phyloP scores from a whole-genome alignment of 2,113 vertebrate genomes.

The Elachura formosa region DNA sequence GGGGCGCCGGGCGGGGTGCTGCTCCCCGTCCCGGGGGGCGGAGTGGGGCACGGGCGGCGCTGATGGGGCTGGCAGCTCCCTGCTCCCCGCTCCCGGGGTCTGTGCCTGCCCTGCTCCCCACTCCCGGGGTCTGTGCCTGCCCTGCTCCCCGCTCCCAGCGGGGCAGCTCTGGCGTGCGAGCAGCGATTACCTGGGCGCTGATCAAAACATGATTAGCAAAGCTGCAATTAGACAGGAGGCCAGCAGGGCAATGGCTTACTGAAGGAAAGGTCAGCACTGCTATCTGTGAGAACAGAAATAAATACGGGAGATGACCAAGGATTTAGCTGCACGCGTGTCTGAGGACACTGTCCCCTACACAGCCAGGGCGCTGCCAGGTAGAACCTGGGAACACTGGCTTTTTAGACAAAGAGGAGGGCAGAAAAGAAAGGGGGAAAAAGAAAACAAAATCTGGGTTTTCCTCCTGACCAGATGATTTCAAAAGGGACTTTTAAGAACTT shows the following conservation, averaged over 20 bases:
- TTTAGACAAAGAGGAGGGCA: fast-evolving
- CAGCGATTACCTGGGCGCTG: too few species aligned
- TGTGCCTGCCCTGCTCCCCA: too few species aligned
- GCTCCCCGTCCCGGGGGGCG: too few species aligned
- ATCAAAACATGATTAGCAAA: constrained; percentile 28
- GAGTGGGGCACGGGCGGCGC: too few species aligned
- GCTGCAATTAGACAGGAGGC: constrained; percentile 23
- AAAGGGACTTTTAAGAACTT: not conserved
- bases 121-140: too few species aligned
- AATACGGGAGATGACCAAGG: not conserved
- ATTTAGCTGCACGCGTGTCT: not conserved
- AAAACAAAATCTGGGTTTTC: not conserved
- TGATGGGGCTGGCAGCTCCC: not conserved
- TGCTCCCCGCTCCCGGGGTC: not conserved
- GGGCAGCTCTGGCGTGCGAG: too few species aligned
- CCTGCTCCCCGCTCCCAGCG: too few species aligned
- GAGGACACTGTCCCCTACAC: not conserved
- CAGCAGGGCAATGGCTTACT: constrained; percentile 17
- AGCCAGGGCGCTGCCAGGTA: not conserved
- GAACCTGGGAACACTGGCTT: not conserved
- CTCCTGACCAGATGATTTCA: not conserved
- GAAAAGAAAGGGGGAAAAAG: too few species aligned
- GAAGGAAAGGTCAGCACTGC: not conserved
- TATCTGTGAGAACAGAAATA: not conserved
- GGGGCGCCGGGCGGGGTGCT: too few species aligned